Evolutionary conservation across 2,797 vertebrate genomes (phyloP), one percentile per base, ranked within the genome.

Genomic region (Smutsia temminckii): DNA sequence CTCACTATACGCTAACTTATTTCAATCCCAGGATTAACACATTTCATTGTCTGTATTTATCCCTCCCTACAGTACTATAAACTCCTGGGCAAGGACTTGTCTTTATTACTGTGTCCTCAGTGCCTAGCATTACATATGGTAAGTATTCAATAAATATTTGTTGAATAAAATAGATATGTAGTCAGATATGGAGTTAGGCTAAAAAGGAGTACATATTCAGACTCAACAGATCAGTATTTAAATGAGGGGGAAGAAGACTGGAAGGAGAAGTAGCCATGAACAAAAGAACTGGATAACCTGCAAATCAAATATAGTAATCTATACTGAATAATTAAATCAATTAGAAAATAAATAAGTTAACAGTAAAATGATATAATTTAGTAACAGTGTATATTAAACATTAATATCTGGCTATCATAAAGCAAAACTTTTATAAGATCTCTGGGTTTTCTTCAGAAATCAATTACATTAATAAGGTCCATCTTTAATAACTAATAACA

Each of bases 361-460:
- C 23, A 66, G 18, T 11, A 87, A 63, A 87, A 86, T 64, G 29
- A 85, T 20, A n/a, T 40, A 88, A 86, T 37, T 75, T 46, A 75
- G 1, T 77, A 95, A 93, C 18, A 69, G 11, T 71, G 5, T 69
- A 89, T 69, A 40, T 57, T 75, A 79, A 92, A 90, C 46, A 79
- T 53, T 85, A 90, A 61, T 57, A 91, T 83, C 23, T 80, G 29
- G 80, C 37, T 57, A 90, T 46, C 53, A 94, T 20, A 74, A 86
- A 93, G 59, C 49, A 85, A 81, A 96, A n/a, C 27, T 71, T 94
- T 61, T 63, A 2, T 84, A 94, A 92, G 59, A 63, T 18, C 29
- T 81, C 55, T 87, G 59, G 25, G 27, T 87, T 95, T 94, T 94
- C 59, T 79, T 95, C n/a, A 89, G 46, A 34, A 93, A 51, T 63